Percentiles rank a stretch among this genome's conserved stretches.
phyloP scores from a whole-genome alignment of 35 echinoderm and acorn worm genomes.

The Ophioderma brevispina region DNA sequence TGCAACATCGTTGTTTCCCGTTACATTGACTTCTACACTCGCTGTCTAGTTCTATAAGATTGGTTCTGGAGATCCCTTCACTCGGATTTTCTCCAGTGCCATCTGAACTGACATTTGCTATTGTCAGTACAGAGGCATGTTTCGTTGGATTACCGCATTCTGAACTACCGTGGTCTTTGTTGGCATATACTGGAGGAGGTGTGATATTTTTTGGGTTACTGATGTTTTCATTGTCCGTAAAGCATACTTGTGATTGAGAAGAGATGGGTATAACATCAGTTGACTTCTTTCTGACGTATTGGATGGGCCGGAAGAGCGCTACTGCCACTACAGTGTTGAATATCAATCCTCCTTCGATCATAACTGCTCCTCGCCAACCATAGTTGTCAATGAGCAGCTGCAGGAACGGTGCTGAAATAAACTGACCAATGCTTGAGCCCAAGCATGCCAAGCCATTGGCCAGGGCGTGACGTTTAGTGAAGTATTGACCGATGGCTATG shows the following conservation, averaged over 20 bases:
- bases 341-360: slow-evolving; percentile 21
- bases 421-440: slow-evolving; percentile 16
- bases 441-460: slow-evolving; percentile 28
- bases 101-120: neutral
- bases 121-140: too few species aligned
- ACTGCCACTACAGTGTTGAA: slow-evolving; percentile 16
- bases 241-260: too few species aligned
- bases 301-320: slow-evolving; percentile 32
- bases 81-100: too few species aligned
- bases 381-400: slow-evolving; percentile 23
- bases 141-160: neutral
- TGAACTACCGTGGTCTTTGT: neutral
- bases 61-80: neutral
- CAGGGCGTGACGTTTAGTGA: slow-evolving; percentile 26
- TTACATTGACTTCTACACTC: neutral
- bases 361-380: slow-evolving; percentile 58
- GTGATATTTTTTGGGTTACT: too few species aligned
- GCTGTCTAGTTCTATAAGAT: neutral
- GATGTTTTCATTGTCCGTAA: too few species aligned
- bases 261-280: too few species aligned
- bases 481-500: slow-evolving; percentile 3
- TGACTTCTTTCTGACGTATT: neutral
- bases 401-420: slow-evolving; percentile 39
- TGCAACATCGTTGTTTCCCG: too few species aligned
- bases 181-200: neutral